Base-by-base conservation (phyloP, 2,797 vertebrate genomes). In the Sebastes trivittatus region DNA sequence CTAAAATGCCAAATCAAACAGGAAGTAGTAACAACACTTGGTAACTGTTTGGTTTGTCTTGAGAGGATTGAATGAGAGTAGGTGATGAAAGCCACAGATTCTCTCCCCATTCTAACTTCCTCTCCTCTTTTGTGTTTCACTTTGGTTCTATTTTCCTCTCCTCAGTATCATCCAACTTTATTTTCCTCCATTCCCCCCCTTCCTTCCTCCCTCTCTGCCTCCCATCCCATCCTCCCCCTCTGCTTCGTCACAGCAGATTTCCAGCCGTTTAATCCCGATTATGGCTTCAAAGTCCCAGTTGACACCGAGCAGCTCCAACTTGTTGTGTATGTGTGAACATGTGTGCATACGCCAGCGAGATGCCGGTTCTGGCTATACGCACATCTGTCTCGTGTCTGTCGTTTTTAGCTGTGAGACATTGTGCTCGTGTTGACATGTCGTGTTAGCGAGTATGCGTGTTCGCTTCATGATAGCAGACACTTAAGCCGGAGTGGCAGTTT, bases 261-360 rank as follows among this genome's bases (percentile, higher is more conserved):
- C 11, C n/a, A 71, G 66, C 83, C 46, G 9, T 89, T 89, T 89
- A 89, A 92, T 91, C 88, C 86, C 11, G 72, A 88, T 90, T 87
- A 87, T 36, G 64, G 67, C 83, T 81, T 91, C 81, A 83, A 83
- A 88, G 84, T 90, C 85, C 81, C 81, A 29, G 85, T 34, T 70
- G 83, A 89, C 85, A 71, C 71, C 75, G 65, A 67, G 72, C 64
- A 42, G 71, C 72, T 72, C 49, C 1, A 72, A 78, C 75, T 71
- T 60, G 8, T 61, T 69, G 63, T 30, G 71, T 49, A 8, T 49
- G 42, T 49, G 62, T 63, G 67, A 60, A 30, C 20, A 55, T 34
- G 55, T 72, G 71, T 56, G 70, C 25, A 22, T 34, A 14, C 14
- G 6, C 52, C 27, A 36, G 71, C 11, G 6, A 18, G 29, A 67